Percentiles rank a stretch among this genome's conserved stretches.
These are phyloP conservation scores for Epinephelus cyanopodus DNA, from an alignment of 2,113 vertebrate genomes.

Conservation along the genomic window DNA sequence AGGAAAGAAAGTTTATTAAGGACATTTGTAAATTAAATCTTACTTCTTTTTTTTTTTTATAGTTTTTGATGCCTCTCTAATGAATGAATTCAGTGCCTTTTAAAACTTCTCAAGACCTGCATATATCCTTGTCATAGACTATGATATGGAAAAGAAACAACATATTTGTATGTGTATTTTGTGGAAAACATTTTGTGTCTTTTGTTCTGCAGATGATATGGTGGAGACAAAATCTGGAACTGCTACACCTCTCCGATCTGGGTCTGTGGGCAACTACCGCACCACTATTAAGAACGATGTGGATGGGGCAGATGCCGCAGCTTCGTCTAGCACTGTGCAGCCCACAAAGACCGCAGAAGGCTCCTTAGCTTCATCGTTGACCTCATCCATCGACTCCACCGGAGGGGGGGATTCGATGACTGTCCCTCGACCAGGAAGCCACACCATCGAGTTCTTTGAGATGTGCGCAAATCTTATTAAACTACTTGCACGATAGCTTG, in stretches of 20 bases:
- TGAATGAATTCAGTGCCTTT: background rate
- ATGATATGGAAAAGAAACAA: background rate
- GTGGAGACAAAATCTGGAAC: conserved; percentile 93
- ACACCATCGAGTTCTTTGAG: conserved; percentile 99
- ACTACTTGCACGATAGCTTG: conserved; percentile 96
- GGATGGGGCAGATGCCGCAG: conserved; percentile 84
- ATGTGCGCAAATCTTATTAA: conserved; percentile 99
- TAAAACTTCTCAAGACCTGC: too few relatives aligned
- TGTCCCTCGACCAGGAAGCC: conserved; percentile 93
- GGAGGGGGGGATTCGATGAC: conserved; percentile 80
- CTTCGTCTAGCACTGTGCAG: conserved; percentile 78
- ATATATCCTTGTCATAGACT: background rate
- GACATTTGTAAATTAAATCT: background rate
- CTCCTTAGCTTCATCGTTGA: conserved; percentile 93
- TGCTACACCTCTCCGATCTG: conserved; percentile 93
- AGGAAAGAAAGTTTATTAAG: too few relatives aligned
- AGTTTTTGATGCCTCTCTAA: too few relatives aligned
- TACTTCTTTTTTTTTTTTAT: background rate
- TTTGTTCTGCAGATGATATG: conserved; percentile 89
- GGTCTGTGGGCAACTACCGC: conserved; percentile 92
- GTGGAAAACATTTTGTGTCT: conserved; percentile 11
- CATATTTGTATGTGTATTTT: background rate
- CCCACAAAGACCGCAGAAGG: conserved; percentile 87
- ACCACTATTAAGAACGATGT: conserved; percentile 90
- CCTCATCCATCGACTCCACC: conserved; percentile 92